Base-by-base conservation (phyloP, 2,113 vertebrate species). In the Neodontobutis hainanensis region DNA sequence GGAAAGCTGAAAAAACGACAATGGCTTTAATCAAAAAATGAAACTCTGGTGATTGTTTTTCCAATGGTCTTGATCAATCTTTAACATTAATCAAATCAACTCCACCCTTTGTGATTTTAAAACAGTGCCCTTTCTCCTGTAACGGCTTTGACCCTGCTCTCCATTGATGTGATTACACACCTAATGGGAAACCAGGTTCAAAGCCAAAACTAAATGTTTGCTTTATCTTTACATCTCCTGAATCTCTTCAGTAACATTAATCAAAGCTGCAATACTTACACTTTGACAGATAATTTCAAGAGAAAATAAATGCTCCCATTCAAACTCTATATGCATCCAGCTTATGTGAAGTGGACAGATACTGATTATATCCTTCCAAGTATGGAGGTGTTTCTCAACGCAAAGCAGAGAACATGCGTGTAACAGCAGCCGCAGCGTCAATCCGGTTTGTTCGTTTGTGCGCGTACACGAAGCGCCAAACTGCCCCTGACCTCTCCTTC, bases 131-230 rank as follows among this genome's bases (percentile, higher is more conserved):
- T 38, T 42, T 63, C 10, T 49, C 4, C 40, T 36, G 46, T 76
- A 80, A 80, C 56, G 79, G 70, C 69, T 78, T 67, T 75, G 68
- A 85, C 82, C 83, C 43, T 5, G 61, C 69, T 75, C 55, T 71
- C 48, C 66, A 82, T 59, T 55, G 27, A 4, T 68, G 65, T 71
- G 69, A 75, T 77, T 76, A 75, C 66, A 57, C 61, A 67, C 51
- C 65, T 45, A 63, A 65, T 71, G 60, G 38, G 59, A 55, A 69
- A 78, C 61, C 19, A 53, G 68, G 69, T 67, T 50, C 62, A 65
- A 66, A 80, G 65, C 76, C 75, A 77, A 77, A 75, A 52, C 57
- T 43, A 70, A 79, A 68, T 50, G 53, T 75, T 77, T 71, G 78
- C 73, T 72, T 68, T 58, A 42, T 68, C 67, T 69, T 72, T 69